Evolutionary conservation across 2,113 vertebrate genomes (phyloP).

Genomic region (Aleadryas rufinucha): DNA sequence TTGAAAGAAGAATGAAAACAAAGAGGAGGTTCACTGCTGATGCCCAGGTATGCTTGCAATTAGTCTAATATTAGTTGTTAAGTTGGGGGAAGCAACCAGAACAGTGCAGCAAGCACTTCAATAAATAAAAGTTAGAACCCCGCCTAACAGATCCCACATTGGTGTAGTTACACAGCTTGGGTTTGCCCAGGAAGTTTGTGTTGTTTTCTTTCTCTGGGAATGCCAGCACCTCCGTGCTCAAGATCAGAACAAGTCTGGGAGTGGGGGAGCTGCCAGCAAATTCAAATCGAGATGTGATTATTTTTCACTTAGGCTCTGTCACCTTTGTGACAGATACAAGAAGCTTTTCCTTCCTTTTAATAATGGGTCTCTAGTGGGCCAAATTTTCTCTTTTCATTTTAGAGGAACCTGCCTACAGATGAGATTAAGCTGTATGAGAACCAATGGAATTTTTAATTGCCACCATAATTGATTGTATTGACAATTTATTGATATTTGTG

Average conservation of each 20-base stretch:
- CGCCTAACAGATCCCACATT: too few species aligned
- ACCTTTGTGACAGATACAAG: not conserved
- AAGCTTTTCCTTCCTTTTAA: not conserved
- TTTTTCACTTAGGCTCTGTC: too few species aligned
- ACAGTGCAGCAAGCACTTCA: not conserved
- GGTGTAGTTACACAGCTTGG: not conserved
- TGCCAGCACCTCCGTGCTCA: rapidly evolving
- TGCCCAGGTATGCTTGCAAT: not conserved
- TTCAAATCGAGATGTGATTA: not conserved
- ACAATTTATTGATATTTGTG: not conserved
- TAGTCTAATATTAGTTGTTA: not conserved
- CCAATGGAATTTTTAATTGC: not conserved
- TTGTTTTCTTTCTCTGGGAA: not conserved
- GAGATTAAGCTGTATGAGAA: not conserved
- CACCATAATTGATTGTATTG: not conserved
- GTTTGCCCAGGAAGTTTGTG: not conserved
- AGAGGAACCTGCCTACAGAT: not conserved
- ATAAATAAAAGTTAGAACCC: rapidly evolving
- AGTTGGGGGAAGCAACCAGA: not conserved
- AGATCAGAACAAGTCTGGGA: not conserved
- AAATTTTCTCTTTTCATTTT: not conserved
- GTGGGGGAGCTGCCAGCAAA: not conserved
- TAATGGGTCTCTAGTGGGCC: not conserved
- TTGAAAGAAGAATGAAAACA: not conserved
- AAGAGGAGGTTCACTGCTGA: not conserved